phyloP scores from a whole-genome alignment of 2,797 vertebrate species.

The Chromobotia macracanthus region DNA sequence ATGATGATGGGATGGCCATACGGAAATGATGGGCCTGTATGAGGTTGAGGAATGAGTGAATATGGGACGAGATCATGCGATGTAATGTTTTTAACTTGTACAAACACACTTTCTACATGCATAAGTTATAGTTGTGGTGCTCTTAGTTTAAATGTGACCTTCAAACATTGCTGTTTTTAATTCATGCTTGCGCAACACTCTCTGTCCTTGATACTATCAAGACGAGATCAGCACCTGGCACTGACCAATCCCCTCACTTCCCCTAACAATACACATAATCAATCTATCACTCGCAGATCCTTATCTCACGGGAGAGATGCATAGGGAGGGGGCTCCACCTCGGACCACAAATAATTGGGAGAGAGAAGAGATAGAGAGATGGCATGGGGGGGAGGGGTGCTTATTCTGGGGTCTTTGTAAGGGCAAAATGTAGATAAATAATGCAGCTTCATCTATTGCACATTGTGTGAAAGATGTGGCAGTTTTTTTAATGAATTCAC shows the following conservation, averaged over 20 bases:
- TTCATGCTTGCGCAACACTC: conserved; percentile 67
- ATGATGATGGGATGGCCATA: conserved; percentile 19
- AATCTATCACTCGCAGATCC: conserved; percentile 82
- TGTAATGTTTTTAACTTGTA: background rate
- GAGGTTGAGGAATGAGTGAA: background rate
- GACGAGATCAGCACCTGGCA: conserved; percentile 78
- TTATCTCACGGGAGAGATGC: conserved; percentile 73
- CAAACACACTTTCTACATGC: conserved; percentile 5
- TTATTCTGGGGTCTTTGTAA: conserved; percentile 46
- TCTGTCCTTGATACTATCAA: conserved; percentile 83
- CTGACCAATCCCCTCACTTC: conserved; percentile 75
- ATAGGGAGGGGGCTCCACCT: conserved; percentile 47
- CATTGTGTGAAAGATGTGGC: conserved; percentile 74
- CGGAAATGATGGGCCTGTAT: background rate
- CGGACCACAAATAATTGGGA: conserved; percentile 52
- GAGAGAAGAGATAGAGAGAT: conserved; percentile 31
- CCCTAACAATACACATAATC: conserved; percentile 79
- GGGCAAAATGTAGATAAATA: conserved; percentile 66
- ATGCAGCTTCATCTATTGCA: conserved; percentile 63
- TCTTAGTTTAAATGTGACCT: conserved; percentile 64
- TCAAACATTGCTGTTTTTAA: conserved; percentile 60
- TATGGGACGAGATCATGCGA: background rate
- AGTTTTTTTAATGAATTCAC: conserved; percentile 79
- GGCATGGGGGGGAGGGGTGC: conserved; percentile 7
- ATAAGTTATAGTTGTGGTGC: conserved; percentile 34